These are phyloP conservation scores for Cyrtorhinus lividipennis DNA, from an alignment of 1,140 invertebrate species.

Conservation along the genomic window DNA sequence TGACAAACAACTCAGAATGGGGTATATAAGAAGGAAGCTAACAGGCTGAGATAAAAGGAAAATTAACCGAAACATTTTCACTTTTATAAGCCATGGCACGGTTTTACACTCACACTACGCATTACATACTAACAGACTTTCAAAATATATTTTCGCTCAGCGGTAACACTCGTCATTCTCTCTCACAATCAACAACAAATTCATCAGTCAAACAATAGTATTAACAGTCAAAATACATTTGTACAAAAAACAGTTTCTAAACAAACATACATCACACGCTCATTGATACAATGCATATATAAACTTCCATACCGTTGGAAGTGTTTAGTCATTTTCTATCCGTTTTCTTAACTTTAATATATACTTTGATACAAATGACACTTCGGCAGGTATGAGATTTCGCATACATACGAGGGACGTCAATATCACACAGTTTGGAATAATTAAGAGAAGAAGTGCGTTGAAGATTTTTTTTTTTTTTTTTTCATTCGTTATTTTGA, in stretches of 20 bases:
- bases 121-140: constrained; percentile 3
- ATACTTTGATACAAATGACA: constrained; percentile 20
- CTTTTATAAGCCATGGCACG: constrained; percentile 11
- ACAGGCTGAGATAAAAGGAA: neutral
- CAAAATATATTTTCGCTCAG: neutral
- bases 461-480: constrained; percentile 5
- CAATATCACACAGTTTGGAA: constrained; percentile 25
- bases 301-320: constrained; percentile 26
- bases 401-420: constrained; percentile 24
- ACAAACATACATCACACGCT: constrained; percentile 20
- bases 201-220: constrained; percentile 21
- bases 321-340: constrained; percentile 17
- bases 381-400: constrained; percentile 25
- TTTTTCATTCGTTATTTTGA: neutral
- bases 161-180: constrained; percentile 16
- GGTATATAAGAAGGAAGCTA: neutral
- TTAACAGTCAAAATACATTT: constrained; percentile 23
- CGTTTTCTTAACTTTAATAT: constrained; percentile 15
- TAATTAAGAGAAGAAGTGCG: constrained; percentile 18
- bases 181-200: constrained; percentile 20
- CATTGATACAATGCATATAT: constrained; percentile 26
- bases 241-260: constrained; percentile 18
- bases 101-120: constrained; percentile 7
- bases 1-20: neutral
- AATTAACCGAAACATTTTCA: constrained; percentile 1